phyloP scores from a whole-genome alignment of 1,140 invertebrate genomes.

The Zaprionus gabonicus region DNA sequence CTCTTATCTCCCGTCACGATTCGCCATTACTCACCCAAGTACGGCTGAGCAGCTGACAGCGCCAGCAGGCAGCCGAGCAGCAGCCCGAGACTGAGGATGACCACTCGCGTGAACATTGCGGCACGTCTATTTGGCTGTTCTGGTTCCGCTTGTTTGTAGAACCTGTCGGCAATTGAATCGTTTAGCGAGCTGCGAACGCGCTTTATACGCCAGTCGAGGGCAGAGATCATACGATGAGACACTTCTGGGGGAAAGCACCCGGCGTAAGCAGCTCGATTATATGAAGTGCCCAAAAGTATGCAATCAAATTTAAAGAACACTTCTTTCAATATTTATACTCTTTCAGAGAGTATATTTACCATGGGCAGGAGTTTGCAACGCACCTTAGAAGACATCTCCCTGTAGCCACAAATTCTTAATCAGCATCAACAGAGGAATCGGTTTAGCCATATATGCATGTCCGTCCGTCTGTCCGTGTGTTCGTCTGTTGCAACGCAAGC shows the following conservation, averaged over 20 bases:
- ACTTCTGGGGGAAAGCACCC: slow-evolving; percentile 29
- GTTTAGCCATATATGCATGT: too few species aligned
- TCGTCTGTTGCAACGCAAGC: too few species aligned
- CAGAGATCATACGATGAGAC: neutral
- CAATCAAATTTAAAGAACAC: neutral
- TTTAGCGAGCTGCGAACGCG: slow-evolving; percentile 19
- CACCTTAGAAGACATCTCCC: too few species aligned
- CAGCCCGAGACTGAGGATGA: slow-evolving; percentile 2
- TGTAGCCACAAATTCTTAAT: too few species aligned
- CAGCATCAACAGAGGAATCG: too few species aligned
- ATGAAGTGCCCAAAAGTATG: slow-evolving; percentile 23
- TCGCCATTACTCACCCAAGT: slow-evolving; percentile 43
- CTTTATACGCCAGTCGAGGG: slow-evolving; percentile 16
- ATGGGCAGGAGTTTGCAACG: too few species aligned
- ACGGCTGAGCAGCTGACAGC: slow-evolving; percentile 27
- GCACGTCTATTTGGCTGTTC: neutral
- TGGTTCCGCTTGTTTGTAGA: slow-evolving; percentile 13
- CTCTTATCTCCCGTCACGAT: neutral
- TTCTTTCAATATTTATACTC: too few species aligned
- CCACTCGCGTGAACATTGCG: neutral
- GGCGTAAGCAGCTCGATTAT: neutral
- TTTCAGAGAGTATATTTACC: too few species aligned
- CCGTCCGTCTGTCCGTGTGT: too few species aligned
- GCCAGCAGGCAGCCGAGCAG: slow-evolving; percentile 34
- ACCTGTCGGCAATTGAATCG: slow-evolving; percentile 28